phyloP scores from a whole-genome alignment of 1,140 invertebrate genomes.

The Oncopeltus fasciatus region DNA sequence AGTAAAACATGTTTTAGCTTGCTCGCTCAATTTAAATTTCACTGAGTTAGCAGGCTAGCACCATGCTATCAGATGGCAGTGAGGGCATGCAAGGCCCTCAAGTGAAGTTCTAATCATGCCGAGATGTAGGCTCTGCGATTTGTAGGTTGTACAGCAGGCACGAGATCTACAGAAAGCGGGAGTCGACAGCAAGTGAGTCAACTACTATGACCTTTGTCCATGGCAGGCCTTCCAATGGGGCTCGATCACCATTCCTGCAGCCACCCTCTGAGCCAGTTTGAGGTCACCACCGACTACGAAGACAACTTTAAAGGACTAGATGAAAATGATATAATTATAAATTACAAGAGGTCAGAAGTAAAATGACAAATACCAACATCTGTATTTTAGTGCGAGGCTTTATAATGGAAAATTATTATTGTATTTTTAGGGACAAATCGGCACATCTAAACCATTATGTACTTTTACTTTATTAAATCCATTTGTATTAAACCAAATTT shows the following conservation, averaged over 20 bases:
- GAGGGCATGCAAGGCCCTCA: neutral
- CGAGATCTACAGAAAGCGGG: constrained; percentile 39
- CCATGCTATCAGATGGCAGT: neutral
- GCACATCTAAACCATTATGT: too few relatives aligned
- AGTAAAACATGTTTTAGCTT: neutral
- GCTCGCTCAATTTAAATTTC: neutral
- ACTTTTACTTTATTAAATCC: too few relatives aligned
- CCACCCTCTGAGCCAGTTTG: neutral
- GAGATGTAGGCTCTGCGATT: neutral
- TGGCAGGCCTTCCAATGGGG: constrained; percentile 20
- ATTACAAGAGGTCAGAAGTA: too few relatives aligned
- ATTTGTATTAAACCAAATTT: too few relatives aligned
- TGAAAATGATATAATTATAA: too few relatives aligned
- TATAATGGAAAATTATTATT: too few relatives aligned
- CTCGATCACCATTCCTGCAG: neutral
- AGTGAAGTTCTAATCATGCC: too few relatives aligned
- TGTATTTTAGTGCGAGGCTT: too few relatives aligned
- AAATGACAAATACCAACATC: too few relatives aligned
- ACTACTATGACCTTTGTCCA: constrained; percentile 49
- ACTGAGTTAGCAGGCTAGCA: neutral
- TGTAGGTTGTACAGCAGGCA: constrained; percentile 14
- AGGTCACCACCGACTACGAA: too few relatives aligned
- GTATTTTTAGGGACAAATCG: too few relatives aligned
- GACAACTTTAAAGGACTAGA: too few relatives aligned
- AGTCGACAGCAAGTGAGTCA: constrained; percentile 51